These are phyloP conservation scores for Myotis brandtii DNA, from an alignment of 2,113 vertebrate species.

Conservation along the genomic window DNA sequence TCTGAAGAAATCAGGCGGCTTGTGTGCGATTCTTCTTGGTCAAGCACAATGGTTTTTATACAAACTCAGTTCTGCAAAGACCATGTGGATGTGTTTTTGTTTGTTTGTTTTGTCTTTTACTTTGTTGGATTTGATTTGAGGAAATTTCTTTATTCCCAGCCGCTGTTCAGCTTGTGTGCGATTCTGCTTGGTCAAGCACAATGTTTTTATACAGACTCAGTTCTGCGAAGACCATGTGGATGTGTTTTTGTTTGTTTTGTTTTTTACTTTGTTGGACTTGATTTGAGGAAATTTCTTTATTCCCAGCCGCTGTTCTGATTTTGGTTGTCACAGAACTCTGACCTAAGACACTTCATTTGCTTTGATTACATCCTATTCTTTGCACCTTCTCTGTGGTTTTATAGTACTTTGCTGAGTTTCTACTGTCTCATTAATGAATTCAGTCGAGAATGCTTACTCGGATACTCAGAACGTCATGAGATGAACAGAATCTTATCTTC, in stretches of 20 bases:
- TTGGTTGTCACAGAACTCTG: neutral
- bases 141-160: neutral
- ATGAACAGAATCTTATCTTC: neutral
- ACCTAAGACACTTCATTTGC: neutral
- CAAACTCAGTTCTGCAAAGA: neutral
- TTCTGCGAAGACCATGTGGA: neutral
- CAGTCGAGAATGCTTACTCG: neutral
- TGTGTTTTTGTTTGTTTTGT: too few relatives aligned
- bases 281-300: neutral
- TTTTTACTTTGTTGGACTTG: neutral
- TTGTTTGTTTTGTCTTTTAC: neutral
- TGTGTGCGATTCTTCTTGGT: neutral
- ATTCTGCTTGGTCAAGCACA: constrained; percentile 34
- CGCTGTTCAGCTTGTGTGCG: neutral
- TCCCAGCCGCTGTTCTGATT: neutral
- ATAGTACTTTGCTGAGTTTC: neutral
- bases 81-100: neutral
- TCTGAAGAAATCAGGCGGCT: constrained; percentile 35
- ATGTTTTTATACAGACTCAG: neutral
- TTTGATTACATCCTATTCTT: neutral
- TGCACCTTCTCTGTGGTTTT: neutral
- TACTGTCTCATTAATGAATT: neutral
- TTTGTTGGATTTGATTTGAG: neutral
- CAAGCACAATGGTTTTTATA: neutral
- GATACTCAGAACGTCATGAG: constrained; percentile 46